phyloP scores from a whole-genome alignment of 1,140 invertebrate genomes.

The Meloidogyne floridensis region DNA sequence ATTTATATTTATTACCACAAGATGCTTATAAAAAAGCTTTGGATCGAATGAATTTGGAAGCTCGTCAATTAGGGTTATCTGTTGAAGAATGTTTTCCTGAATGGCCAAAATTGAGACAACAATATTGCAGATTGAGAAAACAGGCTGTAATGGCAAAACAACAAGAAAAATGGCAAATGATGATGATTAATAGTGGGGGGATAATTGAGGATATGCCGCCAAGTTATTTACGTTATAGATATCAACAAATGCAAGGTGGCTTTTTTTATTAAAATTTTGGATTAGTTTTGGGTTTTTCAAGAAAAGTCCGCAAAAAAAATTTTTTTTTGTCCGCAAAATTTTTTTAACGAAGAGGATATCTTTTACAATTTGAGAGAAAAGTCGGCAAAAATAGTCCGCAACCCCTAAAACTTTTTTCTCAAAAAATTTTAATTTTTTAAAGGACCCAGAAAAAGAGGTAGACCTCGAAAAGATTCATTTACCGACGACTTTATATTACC shows the following conservation, averaged over 20 bases:
- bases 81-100: conserved; percentile 50
- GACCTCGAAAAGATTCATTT: background rate
- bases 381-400: too few relatives aligned
- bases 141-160: conserved; percentile 29
- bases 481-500: background rate
- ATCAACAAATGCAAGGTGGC: background rate
- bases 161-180: conserved; percentile 15
- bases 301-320: too few relatives aligned
- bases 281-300: too few relatives aligned
- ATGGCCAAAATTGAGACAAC: conserved; percentile 51
- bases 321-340: too few relatives aligned
- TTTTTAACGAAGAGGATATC: too few relatives aligned
- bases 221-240: background rate
- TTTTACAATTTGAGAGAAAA: too few relatives aligned
- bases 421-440: background rate
- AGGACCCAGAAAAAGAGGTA: background rate
- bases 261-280: too few relatives aligned
- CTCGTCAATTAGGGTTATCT: conserved; percentile 28
- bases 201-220: background rate
- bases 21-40: conserved; percentile 48
- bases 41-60: conserved; percentile 26
- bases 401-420: too few relatives aligned
- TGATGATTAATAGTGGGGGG: conserved; percentile 18
- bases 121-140: conserved; percentile 50
- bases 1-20: conserved; percentile 44